Evolutionary conservation across 1,140 invertebrate species (phyloP), one percentile per base, ranked within the genome.

Genomic region (Heliconius congener): DNA sequence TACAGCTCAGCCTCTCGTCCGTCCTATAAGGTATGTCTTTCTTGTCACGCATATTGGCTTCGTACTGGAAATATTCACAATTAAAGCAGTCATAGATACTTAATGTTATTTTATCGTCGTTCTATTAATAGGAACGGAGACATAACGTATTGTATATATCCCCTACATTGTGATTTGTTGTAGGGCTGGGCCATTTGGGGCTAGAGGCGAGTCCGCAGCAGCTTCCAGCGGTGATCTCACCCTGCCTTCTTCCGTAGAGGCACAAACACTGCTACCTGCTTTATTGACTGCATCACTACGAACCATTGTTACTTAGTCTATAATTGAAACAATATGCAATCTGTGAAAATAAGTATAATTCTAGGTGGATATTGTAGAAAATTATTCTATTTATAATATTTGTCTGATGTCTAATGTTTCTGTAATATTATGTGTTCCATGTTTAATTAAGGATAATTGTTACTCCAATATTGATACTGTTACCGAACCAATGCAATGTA

Each of bases 401-500:
- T 96, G 95, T 96, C 95, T 96, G 95, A 95, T 96, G 95, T 96
- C 95, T 95, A 95, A 95, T 95, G 94, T 95, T 94, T 95, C 94
- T 95, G 94, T 95, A 95, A 95, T 95, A 95, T 93, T 95, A 95
- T 95, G 94, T 95, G 94, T 95, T 95, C 94, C 93, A 95, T 88
- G 90, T 94, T 87, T 95, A 94, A 94, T 95, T 94, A 94, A 94
- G 92, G 89, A 95, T 94, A 94, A 95, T 94, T 93, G 92, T 94
- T 95, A 94, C 90, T 94, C 90, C 92, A 92, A 91, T 93, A 94
- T 94, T 93, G 88, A 94, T 93, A 94, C 95, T 95, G 95, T 96
- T 95, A 95, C 95, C 95, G 95, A 95, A 96, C 95, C 95, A 95
- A 94, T 95, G 95, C 95, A 95, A 96, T 95, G 95, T 96, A 95